A percentile compares a stretch with the other conserved stretches of the same genome.
Evolutionary conservation across 2,797 vertebrate species (phyloP).

Genomic region (Tiaroga cobitis): DNA sequence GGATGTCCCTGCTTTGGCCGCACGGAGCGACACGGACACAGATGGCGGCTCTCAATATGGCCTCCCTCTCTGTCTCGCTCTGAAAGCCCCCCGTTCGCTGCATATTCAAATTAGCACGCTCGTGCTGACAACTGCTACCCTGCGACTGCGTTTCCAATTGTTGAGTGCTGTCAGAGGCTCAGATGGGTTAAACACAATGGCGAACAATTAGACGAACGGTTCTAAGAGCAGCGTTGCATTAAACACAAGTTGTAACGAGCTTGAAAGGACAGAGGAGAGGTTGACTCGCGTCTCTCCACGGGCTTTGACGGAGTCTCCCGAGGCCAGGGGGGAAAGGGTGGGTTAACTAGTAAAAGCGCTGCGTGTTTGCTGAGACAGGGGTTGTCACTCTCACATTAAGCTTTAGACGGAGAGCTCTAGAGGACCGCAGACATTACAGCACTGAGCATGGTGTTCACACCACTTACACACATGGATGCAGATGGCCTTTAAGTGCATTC

Average conservation of each 20-base stretch:
- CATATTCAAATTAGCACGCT: constrained; percentile 46
- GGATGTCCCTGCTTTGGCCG: constrained; percentile 63
- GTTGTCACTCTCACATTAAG: constrained; percentile 66
- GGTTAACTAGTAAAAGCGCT: constrained; percentile 62
- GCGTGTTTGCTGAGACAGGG: constrained; percentile 60
- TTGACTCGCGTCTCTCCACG: constrained; percentile 68
- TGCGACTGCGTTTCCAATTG: constrained; percentile 48
- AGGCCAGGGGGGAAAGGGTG: constrained; percentile 44
- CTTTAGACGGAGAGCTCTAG: constrained; percentile 67
- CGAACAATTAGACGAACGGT: constrained; percentile 66
- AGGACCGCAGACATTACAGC: constrained; percentile 65
- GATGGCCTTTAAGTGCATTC: constrained; percentile 48
- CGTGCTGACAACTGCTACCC: constrained; percentile 46
- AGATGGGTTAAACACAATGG: constrained; percentile 70
- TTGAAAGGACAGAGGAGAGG: constrained; percentile 47
- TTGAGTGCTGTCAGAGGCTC: constrained; percentile 64
- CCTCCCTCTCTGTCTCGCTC: constrained; percentile 39
- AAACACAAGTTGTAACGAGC: constrained; percentile 61
- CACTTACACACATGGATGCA: constrained; percentile 39
- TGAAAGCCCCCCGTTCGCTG: constrained; percentile 44
- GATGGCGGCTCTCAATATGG: constrained; percentile 63
- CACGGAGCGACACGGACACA: constrained; percentile 61
- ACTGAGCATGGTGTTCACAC: constrained; percentile 36
- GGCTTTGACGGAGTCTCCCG: constrained; percentile 67
- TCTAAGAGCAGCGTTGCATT: constrained; percentile 60